A percentile compares a stretch with the other conserved stretches of the same genome.
Conservation (phyloP, 2,797 vertebrate species). For the Paedocypris micromegethes region DNA sequence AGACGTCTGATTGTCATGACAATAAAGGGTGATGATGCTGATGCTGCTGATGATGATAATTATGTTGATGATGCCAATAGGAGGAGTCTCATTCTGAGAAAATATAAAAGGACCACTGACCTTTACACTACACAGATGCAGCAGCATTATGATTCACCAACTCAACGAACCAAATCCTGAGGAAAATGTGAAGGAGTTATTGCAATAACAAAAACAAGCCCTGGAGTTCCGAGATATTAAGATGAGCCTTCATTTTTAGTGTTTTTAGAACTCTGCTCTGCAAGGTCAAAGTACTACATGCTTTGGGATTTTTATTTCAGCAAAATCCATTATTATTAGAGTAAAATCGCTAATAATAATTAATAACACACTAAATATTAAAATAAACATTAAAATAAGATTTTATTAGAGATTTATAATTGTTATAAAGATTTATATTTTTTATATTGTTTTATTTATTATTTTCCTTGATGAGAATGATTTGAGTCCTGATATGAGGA, state of each 20-base stretch:
- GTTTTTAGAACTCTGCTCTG: neutral
- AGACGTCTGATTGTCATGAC: conserved; percentile 1
- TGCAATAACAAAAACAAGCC: conserved; percentile 38
- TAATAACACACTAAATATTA: too few species aligned
- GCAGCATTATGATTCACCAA: conserved; percentile 97
- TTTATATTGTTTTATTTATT: too few species aligned
- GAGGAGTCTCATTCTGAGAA: conserved; percentile 64
- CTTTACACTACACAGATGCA: conserved; percentile 99
- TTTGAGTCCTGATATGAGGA: too few species aligned
- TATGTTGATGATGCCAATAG: conserved; percentile 70
- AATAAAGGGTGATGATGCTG: neutral
- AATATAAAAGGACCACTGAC: conserved; percentile 86
- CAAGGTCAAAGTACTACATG: too few species aligned
- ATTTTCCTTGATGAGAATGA: too few species aligned
- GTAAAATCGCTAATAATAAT: too few species aligned
- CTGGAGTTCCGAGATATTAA: neutral
- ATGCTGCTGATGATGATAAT: conserved; percentile 13
- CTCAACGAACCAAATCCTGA: conserved; percentile 93
- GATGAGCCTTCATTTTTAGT: neutral
- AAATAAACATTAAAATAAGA: too few species aligned
- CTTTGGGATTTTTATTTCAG: too few species aligned
- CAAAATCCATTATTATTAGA: too few species aligned
- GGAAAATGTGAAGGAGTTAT: conserved; percentile 88
- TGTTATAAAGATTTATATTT: too few species aligned
- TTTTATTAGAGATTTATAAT: too few species aligned